Conservation (phyloP, 2,113 vertebrate genomes). For the Ammodytes marinus region DNA sequence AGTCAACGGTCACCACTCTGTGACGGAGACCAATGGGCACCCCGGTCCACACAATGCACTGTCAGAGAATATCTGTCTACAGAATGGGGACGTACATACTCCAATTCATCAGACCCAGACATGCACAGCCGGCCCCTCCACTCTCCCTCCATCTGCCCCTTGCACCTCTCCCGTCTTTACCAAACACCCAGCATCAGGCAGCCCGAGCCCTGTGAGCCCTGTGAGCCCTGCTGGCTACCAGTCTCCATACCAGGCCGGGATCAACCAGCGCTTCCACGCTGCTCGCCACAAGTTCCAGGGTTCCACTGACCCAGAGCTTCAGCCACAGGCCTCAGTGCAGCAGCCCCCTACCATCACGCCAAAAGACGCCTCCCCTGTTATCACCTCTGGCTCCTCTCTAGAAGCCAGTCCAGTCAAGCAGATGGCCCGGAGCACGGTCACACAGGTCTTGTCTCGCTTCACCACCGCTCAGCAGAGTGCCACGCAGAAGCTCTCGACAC, state of each 20-base stretch:
- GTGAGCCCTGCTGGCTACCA: constrained; percentile 81
- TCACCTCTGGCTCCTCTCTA: constrained; percentile 71
- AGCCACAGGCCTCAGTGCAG: constrained; percentile 21
- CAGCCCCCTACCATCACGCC: constrained; percentile 72
- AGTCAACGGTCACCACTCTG: constrained; percentile 84
- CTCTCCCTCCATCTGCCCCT: constrained; percentile 85
- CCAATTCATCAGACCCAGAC: constrained; percentile 48
- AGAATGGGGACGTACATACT: constrained; percentile 67
- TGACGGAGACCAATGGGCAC: constrained; percentile 62
- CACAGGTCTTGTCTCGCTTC: constrained; percentile 94
- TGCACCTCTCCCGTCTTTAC: constrained; percentile 87
- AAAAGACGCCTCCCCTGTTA: constrained; percentile 82
- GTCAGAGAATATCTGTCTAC: constrained; percentile 51
- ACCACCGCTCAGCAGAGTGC: constrained; percentile 88
- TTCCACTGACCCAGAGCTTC: constrained; percentile 80
- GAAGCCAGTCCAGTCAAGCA: constrained; percentile 91
- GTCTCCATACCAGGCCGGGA: constrained; percentile 95
- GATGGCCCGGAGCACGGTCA: constrained; percentile 93
- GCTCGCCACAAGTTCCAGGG: constrained; percentile 95
- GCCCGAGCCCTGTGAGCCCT: not conserved
- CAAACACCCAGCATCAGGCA: constrained; percentile 77
- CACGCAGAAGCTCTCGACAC: constrained; percentile 79
- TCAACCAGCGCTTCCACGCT: constrained; percentile 96
- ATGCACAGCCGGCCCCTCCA: constrained; percentile 77
- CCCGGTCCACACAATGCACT: not conserved